Evolutionary conservation across 1,140 invertebrate genomes (phyloP).

Genomic region (Colletes latitarsis): DNA sequence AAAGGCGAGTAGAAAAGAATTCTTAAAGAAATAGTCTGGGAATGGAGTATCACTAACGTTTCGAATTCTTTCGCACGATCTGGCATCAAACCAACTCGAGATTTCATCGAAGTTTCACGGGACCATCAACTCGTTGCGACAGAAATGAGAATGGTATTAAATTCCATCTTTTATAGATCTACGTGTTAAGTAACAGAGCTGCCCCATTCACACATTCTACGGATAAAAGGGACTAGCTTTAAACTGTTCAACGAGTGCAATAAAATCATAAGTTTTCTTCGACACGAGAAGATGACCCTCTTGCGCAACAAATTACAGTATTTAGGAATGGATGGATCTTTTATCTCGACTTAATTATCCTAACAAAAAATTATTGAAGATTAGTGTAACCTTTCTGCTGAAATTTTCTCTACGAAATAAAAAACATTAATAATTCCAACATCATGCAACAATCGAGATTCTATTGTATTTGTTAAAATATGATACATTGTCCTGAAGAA

Average conservation of each 20-base stretch:
- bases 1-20: too few relatives aligned
- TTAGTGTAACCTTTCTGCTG: too few relatives aligned
- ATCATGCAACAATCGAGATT: too few relatives aligned
- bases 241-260: not conserved
- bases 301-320: too few relatives aligned
- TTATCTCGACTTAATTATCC: too few relatives aligned
- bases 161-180: slow-evolving; percentile 4
- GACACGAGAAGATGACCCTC: not conserved
- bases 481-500: too few relatives aligned
- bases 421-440: too few relatives aligned
- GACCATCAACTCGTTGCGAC: not conserved
- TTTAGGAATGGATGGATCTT: too few relatives aligned
- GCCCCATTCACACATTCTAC: not conserved
- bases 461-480: too few relatives aligned
- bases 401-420: too few relatives aligned
- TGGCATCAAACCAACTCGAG: not conserved
- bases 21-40: not conserved
- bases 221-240: not conserved
- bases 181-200: not conserved
- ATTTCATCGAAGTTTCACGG: not conserved
- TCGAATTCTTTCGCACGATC: not conserved
- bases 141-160: not conserved
- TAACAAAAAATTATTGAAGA: too few relatives aligned
- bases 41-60: not conserved
- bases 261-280: not conserved